Conservation (phyloP, 2,888 invertebrate species). For the Muschampia plurimacula region DNA sequence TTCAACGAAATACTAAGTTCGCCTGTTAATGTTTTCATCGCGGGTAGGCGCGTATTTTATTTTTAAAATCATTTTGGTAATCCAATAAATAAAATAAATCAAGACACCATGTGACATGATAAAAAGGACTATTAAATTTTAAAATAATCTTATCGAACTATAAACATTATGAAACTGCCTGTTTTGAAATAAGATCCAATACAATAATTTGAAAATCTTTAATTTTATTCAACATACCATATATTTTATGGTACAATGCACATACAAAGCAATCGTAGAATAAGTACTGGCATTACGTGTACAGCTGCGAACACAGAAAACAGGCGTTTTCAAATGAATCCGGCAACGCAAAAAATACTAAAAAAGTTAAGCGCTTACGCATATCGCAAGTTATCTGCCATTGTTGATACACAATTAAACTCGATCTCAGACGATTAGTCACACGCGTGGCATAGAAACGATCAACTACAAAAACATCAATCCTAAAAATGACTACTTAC, state of each 20-base stretch:
- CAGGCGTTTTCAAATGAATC: neutral
- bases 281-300: neutral
- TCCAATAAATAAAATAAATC: too few species aligned
- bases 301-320: neutral
- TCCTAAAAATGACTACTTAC: neutral
- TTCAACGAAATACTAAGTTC: too few species aligned
- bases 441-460: constrained; percentile 48
- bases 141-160: too few species aligned
- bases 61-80: too few species aligned
- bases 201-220: too few species aligned
- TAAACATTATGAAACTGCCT: too few species aligned
- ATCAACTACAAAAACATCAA: neutral
- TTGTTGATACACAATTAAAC: constrained; percentile 53
- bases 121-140: too few species aligned
- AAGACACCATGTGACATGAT: too few species aligned
- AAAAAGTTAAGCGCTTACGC: neutral
- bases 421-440: constrained; percentile 63
- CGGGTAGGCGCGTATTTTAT: too few species aligned
- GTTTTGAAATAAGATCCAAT: too few species aligned
- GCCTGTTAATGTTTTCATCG: too few species aligned
- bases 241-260: neutral
- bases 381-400: constrained; percentile 2
- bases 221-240: too few species aligned
- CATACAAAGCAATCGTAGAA: neutral
- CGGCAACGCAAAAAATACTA: neutral